A percentile compares a stretch with the other conserved stretches of the same genome.
These are phyloP conservation scores for Brachionus koreanus DNA, from an alignment of 1,140 invertebrate genomes.

Conservation along the genomic window DNA sequence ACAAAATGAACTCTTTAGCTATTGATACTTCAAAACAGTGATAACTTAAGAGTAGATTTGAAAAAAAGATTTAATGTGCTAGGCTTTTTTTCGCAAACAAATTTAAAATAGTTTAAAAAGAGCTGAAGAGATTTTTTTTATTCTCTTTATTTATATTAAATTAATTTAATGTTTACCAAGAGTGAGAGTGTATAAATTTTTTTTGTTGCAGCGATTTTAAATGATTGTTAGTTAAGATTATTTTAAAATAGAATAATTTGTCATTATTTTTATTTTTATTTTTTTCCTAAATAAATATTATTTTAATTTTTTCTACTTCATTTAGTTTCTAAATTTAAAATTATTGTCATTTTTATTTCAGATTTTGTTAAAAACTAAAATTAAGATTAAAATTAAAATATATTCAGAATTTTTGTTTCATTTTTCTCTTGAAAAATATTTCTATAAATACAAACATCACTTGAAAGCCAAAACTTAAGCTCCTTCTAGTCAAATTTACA, in stretches of 20 bases:
- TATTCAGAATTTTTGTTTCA: too few species aligned
- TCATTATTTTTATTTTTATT: neutral
- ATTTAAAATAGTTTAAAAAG: neutral
- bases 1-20: neutral
- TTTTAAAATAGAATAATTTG: neutral
- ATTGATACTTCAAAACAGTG: neutral
- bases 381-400: too few species aligned
- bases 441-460: too few species aligned
- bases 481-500: too few species aligned
- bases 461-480: too few species aligned
- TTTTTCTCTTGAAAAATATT: too few species aligned
- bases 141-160: neutral
- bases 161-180: neutral
- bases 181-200: slow-evolving; percentile 23
- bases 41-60: neutral
- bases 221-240: slow-evolving; percentile 10
- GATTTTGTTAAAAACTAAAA: too few species aligned
- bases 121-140: neutral
- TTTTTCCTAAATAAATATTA: neutral
- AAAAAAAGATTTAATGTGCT: neutral
- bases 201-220: neutral
- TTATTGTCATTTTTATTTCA: too few species aligned
- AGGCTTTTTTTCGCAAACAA: neutral
- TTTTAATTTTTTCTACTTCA: neutral
- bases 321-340: neutral